Evolutionary conservation across 2,888 invertebrate genomes (phyloP).

Genomic region (Tachystola acroxantha): DNA sequence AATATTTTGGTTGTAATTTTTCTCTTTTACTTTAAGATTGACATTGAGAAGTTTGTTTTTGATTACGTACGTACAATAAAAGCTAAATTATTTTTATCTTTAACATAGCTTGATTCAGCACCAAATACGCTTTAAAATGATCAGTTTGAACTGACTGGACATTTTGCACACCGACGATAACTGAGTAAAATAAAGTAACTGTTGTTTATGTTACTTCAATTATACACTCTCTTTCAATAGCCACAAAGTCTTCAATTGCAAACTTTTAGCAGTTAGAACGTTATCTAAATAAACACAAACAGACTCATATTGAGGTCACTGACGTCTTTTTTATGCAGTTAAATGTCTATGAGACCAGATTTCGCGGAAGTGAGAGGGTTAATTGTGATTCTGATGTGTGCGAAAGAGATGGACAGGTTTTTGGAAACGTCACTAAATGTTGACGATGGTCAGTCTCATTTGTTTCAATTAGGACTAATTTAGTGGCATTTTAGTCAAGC

Average conservation of each 20-base stretch:
- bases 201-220: neutral
- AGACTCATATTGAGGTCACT: conserved; percentile 62
- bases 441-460: conserved; percentile 45
- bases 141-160: neutral
- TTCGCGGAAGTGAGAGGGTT: conserved; percentile 45
- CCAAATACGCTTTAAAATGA: neutral
- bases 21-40: too few relatives aligned
- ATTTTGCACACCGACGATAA: conserved; percentile 1
- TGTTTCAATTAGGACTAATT: conserved; percentile 17
- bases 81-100: too few relatives aligned
- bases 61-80: too few relatives aligned
- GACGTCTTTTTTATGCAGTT: conserved; percentile 63
- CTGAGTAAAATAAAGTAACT: neutral
- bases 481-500: neutral
- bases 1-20: too few relatives aligned
- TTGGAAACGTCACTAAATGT: conserved; percentile 24
- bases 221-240: neutral
- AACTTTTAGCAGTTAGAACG: neutral
- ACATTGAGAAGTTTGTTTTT: too few relatives aligned
- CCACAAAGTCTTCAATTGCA: neutral
- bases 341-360: conserved; percentile 39
- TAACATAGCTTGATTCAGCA: too few relatives aligned
- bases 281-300: conserved; percentile 1
- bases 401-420: conserved; percentile 25
- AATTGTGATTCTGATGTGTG: conserved; percentile 20